Percentiles rank a stretch among this genome's conserved stretches.
phyloP scores from a whole-genome alignment of 2,888 invertebrate genomes.

The Drosophila algonquin region DNA sequence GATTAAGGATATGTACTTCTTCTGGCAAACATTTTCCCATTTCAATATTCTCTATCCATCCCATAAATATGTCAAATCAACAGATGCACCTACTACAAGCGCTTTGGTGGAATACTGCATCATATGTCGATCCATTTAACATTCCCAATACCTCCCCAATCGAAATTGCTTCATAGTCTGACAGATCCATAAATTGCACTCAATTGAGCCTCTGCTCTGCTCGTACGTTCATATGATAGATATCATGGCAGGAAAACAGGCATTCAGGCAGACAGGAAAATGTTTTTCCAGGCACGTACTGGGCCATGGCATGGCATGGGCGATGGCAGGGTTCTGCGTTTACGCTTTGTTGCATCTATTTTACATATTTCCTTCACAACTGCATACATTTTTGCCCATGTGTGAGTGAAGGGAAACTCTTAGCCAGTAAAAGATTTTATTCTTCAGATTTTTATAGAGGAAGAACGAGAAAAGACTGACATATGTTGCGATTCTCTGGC shows the following conservation, averaged over 20 bases:
- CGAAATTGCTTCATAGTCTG: slow-evolving; percentile 30
- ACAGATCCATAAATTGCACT: slow-evolving; percentile 28
- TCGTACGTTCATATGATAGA: slow-evolving; percentile 36
- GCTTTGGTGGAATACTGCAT: background rate
- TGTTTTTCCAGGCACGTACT: slow-evolving; percentile 49
- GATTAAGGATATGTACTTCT: background rate
- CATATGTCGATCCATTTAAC: slow-evolving; percentile 19
- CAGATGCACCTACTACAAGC: background rate
- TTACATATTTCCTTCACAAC: slow-evolving; percentile 46
- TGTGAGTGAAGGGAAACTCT: slow-evolving; percentile 7
- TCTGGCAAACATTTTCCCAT: background rate
- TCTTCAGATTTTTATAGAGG: background rate
- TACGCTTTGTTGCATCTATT: slow-evolving; percentile 61
- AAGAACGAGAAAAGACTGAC: background rate
- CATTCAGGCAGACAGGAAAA: slow-evolving; percentile 23
- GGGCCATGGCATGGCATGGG: slow-evolving; percentile 1
- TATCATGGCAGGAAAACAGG: slow-evolving; percentile 31
- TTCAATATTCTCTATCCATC: background rate
- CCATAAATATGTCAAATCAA: slow-evolving; percentile 4
- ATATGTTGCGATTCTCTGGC: background rate
- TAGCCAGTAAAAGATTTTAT: background rate
- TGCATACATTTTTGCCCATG: slow-evolving; percentile 9
- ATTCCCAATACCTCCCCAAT: slow-evolving; percentile 6
- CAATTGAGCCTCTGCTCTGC: slow-evolving; percentile 9
- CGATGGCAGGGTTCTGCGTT: slow-evolving; percentile 20